Conservation (phyloP, 2,888 invertebrate genomes). For the Pachycephus smyrnensis region DNA sequence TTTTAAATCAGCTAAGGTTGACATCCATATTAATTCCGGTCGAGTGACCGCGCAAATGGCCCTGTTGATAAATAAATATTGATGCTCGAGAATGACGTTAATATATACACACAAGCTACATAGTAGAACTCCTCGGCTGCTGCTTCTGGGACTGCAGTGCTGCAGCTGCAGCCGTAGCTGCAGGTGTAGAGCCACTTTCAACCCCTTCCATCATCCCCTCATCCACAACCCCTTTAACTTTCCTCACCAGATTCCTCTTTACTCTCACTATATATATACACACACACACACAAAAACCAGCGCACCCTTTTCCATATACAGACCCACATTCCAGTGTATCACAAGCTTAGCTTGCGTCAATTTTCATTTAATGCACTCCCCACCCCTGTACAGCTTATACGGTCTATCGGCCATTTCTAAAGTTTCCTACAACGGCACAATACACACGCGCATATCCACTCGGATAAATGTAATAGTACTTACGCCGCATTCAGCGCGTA, state of each 20-base stretch:
- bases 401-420: not conserved
- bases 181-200: not conserved
- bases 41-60: not conserved
- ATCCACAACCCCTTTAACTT: not conserved
- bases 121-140: not conserved
- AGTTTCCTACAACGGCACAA: not conserved
- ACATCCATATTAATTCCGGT: not conserved
- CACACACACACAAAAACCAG: not conserved
- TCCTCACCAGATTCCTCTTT: not conserved
- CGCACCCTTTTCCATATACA: not conserved
- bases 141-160: not conserved
- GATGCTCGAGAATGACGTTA: not conserved
- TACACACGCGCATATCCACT: not conserved
- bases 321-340: not conserved
- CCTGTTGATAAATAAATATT: not conserved
- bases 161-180: not conserved
- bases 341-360: not conserved
- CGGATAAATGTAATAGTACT: constrained; percentile 1
- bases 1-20: not conserved
- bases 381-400: not conserved
- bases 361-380: not conserved
- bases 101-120: not conserved
- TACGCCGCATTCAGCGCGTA: not conserved
- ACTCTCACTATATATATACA: not conserved
- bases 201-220: not conserved